A percentile compares a stretch with the other conserved stretches of the same genome.
These are phyloP conservation scores for Hoplodrina ambigua DNA, from an alignment of 2,888 invertebrate species.

Conservation along the genomic window DNA sequence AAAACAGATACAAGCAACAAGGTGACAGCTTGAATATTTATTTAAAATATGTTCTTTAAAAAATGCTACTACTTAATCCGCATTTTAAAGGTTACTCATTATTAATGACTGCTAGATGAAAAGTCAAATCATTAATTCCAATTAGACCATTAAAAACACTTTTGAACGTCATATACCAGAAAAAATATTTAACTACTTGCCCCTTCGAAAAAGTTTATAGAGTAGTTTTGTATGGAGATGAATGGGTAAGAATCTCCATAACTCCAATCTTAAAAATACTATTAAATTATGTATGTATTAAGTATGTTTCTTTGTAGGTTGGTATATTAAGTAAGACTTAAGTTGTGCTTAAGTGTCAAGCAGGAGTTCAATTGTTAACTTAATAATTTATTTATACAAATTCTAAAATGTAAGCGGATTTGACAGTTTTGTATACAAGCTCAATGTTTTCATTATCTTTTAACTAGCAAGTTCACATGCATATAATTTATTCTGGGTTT, in stretches of 20 bases:
- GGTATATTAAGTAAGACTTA: background rate
- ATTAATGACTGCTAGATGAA: no score
- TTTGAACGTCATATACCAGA: no score
- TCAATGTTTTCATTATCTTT: conserved; percentile 27
- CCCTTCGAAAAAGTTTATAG: no score
- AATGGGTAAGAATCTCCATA: no score
- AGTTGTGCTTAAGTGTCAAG: background rate
- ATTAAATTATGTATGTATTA: background rate
- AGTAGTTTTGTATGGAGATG: no score
- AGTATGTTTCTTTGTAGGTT: background rate
- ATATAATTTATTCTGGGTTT: conserved; percentile 3
- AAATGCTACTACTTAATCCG: conserved; percentile 2
- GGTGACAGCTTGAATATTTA: background rate
- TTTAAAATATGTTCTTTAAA: conserved; percentile 1
- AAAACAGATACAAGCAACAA: background rate
- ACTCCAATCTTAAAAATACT: no score
- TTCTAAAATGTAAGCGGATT: conserved; percentile 1
- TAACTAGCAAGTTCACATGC: conserved; percentile 13
- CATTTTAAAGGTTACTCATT: conserved; percentile 2
- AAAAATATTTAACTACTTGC: no score
- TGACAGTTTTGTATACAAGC: background rate
- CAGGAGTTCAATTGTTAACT: background rate
- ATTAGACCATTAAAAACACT: no score
- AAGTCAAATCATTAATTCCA: no score
- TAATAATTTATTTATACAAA: background rate